Evolutionary conservation across 1,140 invertebrate genomes (phyloP), one percentile per base, ranked within the genome.

Genomic region (Aphaenogaster floridana): DNA sequence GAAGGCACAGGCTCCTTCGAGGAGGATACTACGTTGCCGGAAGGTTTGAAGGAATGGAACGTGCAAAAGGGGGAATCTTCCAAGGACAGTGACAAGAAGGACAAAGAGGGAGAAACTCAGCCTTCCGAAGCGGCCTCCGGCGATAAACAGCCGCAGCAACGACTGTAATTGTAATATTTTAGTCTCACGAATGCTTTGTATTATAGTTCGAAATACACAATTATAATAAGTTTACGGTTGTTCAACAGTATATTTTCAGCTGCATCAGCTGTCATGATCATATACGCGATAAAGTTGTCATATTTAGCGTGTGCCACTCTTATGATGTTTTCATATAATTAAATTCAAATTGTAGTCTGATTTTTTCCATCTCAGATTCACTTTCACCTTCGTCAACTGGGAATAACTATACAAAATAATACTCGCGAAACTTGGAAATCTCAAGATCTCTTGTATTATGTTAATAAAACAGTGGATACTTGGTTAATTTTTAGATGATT

Each of bases 1-100:
- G 99, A 99, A 96, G 99, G 99, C 0, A 99, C 99, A 15, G 99
- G 99, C 21, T 99, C 99, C 0, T 97, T 99, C 90, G 99, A 99
- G 92, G 99, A 99, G 95, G 98, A 99, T 92, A 99, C 99, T 0
- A 96, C 96, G 0, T 96, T 99, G 88, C 99, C 99, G 0, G 98
- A 99, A 96, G 99, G 99, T 71, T 96, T 99, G 2, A 98, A 99
- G 95, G 97, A 98, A 87, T 99, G 99, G 99, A 99, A 99, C 94
- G 97, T 97, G 92, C 96, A 97, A 78, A 97, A 96, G 85, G 89
- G 88, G 42, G 81, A 83, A 9, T 17, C 50, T 15, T 48, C 86
- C 1, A 4, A 91, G 1, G 48, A 79, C 6, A 57, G 66, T n/a
- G 21, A 81, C 11, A 74, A 50, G 28, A 80, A 81, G 13, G 15